Evolutionary conservation across 37 sponge, comb jelly and placozoan species (phyloP), one percentile per base, ranked within the genome.

Genomic region (Agelas oroides): DNA sequence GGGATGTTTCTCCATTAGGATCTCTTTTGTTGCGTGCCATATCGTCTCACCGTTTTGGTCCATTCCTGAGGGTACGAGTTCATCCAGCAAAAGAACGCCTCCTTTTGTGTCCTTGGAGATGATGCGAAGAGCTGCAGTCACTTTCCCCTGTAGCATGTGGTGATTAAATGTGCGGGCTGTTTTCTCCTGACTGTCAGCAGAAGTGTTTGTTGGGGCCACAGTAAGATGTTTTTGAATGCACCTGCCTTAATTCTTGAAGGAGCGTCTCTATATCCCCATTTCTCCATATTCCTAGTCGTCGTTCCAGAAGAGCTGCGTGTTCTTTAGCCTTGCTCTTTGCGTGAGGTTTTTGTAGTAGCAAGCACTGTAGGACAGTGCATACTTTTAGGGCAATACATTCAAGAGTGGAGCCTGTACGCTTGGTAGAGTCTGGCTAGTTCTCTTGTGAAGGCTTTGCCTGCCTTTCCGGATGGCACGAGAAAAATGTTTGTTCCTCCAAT

Each of bases 381-480:
- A 73, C 83, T 38, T 70, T 82, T 28, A 82, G 3, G 13, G 73
- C 83, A 71, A 82, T 82, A 21, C 39, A 61, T 14, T 82, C 73
- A 58, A 82, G 61, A 21, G 73, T 30, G n/a, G 83, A n/a, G 6
- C 28, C 37, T 73, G 71, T 54, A 82, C 13, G 83, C 73, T 71
- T 71, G 73, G 20, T 40, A 71, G 16, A 82, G 65, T 2, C 61
- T 56, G 34, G 83, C 73, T 37, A 82, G n/a, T 28, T 82, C 73
- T 20, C 14, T 21, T 11, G 71, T 65, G 59, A 82, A 82, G 2
- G 46, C 19, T 23, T 69, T 82, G 14, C 83, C 83, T 37, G 60
- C 23, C 52, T 13, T 82, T 16, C 72, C 83, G 21, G 73, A 82
- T 30, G 83, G 83, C 2, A 72, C 64, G 13, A 70, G 24, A 41